Evolutionary conservation across 2,888 invertebrate genomes (phyloP), one percentile per base, ranked within the genome.

Genomic region (Plagodis pulveraria): DNA sequence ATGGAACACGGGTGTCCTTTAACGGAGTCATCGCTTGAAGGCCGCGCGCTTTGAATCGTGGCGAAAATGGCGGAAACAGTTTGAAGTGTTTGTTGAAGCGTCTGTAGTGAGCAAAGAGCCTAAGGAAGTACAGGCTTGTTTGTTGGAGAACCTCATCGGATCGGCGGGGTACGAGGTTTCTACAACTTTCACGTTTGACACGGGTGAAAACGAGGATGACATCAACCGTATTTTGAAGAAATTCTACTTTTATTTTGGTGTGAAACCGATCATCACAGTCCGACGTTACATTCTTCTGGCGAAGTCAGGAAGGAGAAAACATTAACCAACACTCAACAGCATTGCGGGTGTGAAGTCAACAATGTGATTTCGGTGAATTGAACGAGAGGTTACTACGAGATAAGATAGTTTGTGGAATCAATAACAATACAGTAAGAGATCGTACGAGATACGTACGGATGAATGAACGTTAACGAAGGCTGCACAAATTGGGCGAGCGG

Each of bases 11-110:
- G 56, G 9, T 51, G 62, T 6, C 58, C 62, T 11, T 58, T 58
- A 8, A 38, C 56, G 12, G 61, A 61, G 22, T 49, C 56, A 38
- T 11, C 12, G 5, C 22, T 61, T 6, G 53, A 53, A 49, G 33
- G 48, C 46, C 2, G 34, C 5, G 43, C 60, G 66, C 32, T 56
- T 67, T 34, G 69, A 67, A 40, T 56, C 70, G 50, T 69, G 63
- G 67, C 50, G 50, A 10, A 62, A 62, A 38, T 68, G 66, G 65
- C 34, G 34, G 32, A 45, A 48, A 10, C 62, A 60, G 22, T 66
- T 65, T 45, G n/a, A 43, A 11, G 46, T 66, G 35, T 66, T 70
- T 51, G 6, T 65, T 9, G 67, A 70, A 12, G 67, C 67, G 7
- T 69, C 71, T 2, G 67, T 65, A 32, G 4, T 4, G 22, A 22